Conservation (phyloP, 2,797 vertebrate genomes). For the Eulemur rubriventer region DNA sequence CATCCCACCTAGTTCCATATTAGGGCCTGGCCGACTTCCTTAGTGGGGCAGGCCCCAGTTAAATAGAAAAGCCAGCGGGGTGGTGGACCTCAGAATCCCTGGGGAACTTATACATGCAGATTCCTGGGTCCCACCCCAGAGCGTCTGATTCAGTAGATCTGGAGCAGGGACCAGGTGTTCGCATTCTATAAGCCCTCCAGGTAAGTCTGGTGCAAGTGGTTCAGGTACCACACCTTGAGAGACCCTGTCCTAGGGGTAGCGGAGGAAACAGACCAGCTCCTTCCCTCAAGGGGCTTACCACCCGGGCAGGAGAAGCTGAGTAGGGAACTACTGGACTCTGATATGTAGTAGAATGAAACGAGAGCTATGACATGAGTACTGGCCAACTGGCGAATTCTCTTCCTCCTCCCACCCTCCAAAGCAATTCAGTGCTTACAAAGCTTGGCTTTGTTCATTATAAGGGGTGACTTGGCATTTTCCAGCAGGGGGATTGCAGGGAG, state of each 20-base stretch:
- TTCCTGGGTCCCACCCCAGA: neutral
- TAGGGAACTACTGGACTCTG: neutral
- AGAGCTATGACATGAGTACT: neutral
- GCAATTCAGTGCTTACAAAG: conserved; percentile 19
- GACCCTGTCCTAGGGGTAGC: neutral
- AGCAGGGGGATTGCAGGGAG: neutral
- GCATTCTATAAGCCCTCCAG: neutral
- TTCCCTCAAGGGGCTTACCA: neutral
- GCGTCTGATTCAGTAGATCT: neutral
- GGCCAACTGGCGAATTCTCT: neutral
- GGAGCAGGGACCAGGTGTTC: neutral
- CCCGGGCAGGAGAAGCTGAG: neutral
- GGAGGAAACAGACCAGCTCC: neutral
- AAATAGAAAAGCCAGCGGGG: neutral
- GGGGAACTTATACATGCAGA: neutral
- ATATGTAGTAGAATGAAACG: accelerated
- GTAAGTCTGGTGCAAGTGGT: neutral
- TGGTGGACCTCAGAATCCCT: neutral
- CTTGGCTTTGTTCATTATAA: conserved; percentile 34
- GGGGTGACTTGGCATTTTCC: conserved; percentile 28
- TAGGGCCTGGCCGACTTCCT: neutral
- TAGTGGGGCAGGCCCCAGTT: neutral
- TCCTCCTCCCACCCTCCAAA: neutral
- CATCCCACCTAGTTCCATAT: neutral
- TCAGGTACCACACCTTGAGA: neutral